Conservation (phyloP, 2,797 vertebrate genomes). For the Holocentrus rufus region DNA sequence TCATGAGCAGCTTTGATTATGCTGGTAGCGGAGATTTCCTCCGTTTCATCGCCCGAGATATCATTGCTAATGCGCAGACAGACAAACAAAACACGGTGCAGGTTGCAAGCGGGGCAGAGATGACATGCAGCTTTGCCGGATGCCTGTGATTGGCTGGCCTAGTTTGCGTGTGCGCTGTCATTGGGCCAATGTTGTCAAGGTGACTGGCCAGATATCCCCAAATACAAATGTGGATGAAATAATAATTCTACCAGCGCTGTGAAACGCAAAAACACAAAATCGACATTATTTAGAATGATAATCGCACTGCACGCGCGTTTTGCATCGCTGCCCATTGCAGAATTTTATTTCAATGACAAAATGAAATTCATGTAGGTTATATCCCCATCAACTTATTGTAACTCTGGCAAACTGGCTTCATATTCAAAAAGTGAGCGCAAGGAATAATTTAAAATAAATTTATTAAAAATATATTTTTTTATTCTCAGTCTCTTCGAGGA, state of each 20-base stretch:
- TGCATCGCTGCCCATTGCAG: too few relatives aligned
- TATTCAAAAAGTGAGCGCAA: conserved; percentile 30
- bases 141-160: conserved; percentile 79
- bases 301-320: too few relatives aligned
- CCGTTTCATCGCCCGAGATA: conserved; percentile 34
- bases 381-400: too few relatives aligned
- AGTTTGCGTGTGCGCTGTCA: conserved; percentile 78
- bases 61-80: conserved; percentile 57
- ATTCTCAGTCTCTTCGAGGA: too few relatives aligned
- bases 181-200: conserved; percentile 85
- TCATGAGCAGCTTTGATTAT: conserved; percentile 51
- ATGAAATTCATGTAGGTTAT: too few relatives aligned
- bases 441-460: conserved; percentile 1
- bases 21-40: conserved; percentile 12
- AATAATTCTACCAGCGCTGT: conserved; percentile 8
- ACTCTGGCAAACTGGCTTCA: neutral
- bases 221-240: conserved; percentile 51
- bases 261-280: conserved; percentile 1
- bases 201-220: conserved; percentile 79
- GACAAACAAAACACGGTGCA: conserved; percentile 77
- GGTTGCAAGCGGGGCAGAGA: conserved; percentile 70
- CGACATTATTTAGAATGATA: neutral
- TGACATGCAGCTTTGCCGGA: conserved; percentile 70
- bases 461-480: neutral
- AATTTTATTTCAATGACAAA: too few relatives aligned